Evolutionary conservation across 2,113 vertebrate genomes (phyloP).

Genomic region (Protomyctophum bolini): DNA sequence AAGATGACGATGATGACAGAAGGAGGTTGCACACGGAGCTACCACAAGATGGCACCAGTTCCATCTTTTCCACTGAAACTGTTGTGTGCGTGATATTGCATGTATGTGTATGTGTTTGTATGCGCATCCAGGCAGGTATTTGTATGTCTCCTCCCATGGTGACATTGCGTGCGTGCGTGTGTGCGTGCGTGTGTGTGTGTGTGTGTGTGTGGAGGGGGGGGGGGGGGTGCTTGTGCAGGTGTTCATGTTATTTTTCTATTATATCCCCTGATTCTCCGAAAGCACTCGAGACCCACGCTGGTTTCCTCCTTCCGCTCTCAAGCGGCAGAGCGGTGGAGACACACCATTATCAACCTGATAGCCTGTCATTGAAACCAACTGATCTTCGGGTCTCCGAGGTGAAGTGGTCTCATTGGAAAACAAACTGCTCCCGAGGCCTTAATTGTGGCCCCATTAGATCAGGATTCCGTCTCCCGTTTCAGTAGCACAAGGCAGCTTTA

Average conservation of each 20-base stretch:
- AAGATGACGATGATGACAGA: too few relatives aligned
- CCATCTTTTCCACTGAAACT: slow-evolving; percentile 16
- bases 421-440: too few relatives aligned
- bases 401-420: too few relatives aligned
- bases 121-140: neutral
- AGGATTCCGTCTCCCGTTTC: too few relatives aligned
- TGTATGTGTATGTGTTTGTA: slow-evolving; percentile 11
- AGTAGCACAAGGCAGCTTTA: too few relatives aligned
- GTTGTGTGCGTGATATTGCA: neutral
- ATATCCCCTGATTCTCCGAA: slow-evolving; percentile 19
- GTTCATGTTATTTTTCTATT: slow-evolving; percentile 9
- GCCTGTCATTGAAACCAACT: too few relatives aligned
- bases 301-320: slow-evolving; percentile 19
- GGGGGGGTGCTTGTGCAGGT: neutral
- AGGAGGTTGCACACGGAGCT: neutral
- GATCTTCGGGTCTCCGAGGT: too few relatives aligned
- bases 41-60: slow-evolving; percentile 72
- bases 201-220: neutral
- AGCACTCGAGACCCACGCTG: slow-evolving; percentile 19
- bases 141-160: too few relatives aligned
- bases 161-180: too few relatives aligned
- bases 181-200: neutral
- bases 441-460: too few relatives aligned
- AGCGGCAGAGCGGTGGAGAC: neutral
- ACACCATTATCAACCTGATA: too few relatives aligned